These are phyloP conservation scores for Linyphia triangularis DNA, from an alignment of 2,888 invertebrate genomes.

Conservation along the genomic window DNA sequence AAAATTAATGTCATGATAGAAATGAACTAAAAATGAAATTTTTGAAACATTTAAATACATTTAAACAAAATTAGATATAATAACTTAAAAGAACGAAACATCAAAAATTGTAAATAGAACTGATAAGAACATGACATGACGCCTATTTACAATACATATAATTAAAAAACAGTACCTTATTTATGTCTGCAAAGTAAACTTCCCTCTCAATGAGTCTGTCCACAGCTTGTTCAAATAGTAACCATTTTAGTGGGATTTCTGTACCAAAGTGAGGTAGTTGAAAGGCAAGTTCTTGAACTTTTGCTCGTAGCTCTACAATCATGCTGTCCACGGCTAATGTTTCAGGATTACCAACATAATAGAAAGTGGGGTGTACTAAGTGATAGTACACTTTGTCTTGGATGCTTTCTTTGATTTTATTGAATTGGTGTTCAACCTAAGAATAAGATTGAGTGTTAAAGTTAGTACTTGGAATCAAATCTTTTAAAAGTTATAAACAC, in stretches of 20 bases:
- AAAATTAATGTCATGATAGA: too few relatives aligned
- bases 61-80: too few relatives aligned
- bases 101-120: too few relatives aligned
- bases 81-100: too few relatives aligned
- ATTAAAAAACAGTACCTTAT: constrained; percentile 77
- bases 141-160: too few relatives aligned
- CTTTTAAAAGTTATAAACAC: too few relatives aligned
- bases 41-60: too few relatives aligned
- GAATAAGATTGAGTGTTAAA: background rate
- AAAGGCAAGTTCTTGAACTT: constrained; percentile 79
- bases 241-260: constrained; percentile 80
- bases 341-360: constrained; percentile 78
- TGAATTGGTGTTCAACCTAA: constrained; percentile 78
- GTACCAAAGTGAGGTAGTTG: constrained; percentile 80
- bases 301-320: constrained; percentile 78
- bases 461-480: background rate
- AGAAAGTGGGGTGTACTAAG: constrained; percentile 79
- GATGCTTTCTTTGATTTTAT: constrained; percentile 78
- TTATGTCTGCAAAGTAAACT: constrained; percentile 79
- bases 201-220: constrained; percentile 79
- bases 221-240: constrained; percentile 80
- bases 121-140: too few relatives aligned
- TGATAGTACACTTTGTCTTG: constrained; percentile 79
- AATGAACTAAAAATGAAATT: too few relatives aligned
- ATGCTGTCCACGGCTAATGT: constrained; percentile 76